A percentile compares a stretch with the other conserved stretches of the same genome.
Conservation (phyloP, 2,888 invertebrate species). For the Nemurella pictetii region DNA sequence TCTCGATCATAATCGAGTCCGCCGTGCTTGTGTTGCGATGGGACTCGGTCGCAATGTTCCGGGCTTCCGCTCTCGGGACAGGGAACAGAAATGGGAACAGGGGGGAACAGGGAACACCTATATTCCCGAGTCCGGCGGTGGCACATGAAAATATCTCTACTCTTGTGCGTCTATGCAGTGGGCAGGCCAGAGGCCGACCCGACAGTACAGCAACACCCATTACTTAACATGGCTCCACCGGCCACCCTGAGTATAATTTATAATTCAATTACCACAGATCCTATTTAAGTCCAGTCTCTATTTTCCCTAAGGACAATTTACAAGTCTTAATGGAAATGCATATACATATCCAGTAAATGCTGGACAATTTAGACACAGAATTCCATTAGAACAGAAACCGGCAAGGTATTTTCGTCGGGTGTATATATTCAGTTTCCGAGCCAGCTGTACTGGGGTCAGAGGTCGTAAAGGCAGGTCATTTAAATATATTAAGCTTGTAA, state of each 20-base stretch:
- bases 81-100: too few relatives aligned
- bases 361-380: neutral
- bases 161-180: too few relatives aligned
- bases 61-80: too few relatives aligned
- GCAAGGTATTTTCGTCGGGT: neutral
- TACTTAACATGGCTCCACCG: neutral
- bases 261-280: conserved; percentile 21
- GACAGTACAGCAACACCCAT: too few relatives aligned
- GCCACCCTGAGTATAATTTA: neutral
- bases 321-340: neutral
- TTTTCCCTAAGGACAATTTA: neutral
- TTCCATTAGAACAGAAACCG: neutral
- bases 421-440: neutral
- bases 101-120: too few relatives aligned
- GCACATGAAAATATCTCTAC: too few relatives aligned
- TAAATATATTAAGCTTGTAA: conserved; percentile 39
- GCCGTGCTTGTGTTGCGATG: too few relatives aligned
- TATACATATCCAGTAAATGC: conserved; percentile 8
- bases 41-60: too few relatives aligned
- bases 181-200: too few relatives aligned
- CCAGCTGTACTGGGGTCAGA: neutral
- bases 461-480: conserved; percentile 27
- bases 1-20: too few relatives aligned
- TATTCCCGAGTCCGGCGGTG: too few relatives aligned
- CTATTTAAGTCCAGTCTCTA: conserved; percentile 11